These are phyloP conservation scores for Watsonalla cultraria DNA, from an alignment of 2,888 invertebrate genomes.

Conservation along the genomic window DNA sequence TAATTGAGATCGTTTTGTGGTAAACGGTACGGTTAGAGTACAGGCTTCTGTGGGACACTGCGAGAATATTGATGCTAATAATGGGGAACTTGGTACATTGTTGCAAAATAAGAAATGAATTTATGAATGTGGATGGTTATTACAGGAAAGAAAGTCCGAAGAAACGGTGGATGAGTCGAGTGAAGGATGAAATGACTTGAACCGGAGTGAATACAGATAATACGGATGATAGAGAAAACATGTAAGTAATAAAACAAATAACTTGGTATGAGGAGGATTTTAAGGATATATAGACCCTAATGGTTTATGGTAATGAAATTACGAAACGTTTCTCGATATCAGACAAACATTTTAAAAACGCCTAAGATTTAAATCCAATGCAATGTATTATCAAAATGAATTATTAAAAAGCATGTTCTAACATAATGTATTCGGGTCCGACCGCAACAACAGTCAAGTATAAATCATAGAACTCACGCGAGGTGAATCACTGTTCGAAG, in stretches of 20 bases:
- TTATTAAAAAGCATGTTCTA: conserved; percentile 53
- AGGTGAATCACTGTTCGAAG: conserved; percentile 72
- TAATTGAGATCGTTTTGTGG: conserved; percentile 40
- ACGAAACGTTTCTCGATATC: neutral
- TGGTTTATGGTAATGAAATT: too few species aligned
- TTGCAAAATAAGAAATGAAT: too few species aligned
- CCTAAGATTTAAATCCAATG: conserved; percentile 29
- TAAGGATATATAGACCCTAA: too few species aligned
- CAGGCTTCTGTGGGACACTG: conserved; percentile 11
- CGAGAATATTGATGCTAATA: neutral
- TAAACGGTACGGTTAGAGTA: conserved; percentile 28
- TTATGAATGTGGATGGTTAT: too few species aligned
- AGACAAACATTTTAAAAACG: conserved; percentile 45
- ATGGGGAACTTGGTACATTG: too few species aligned
- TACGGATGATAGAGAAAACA: too few species aligned
- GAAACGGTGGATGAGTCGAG: too few species aligned
- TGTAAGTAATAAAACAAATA: too few species aligned
- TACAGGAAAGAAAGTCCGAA: too few species aligned
- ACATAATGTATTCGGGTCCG: conserved; percentile 48
- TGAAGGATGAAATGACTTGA: too few species aligned
- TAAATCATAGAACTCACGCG: conserved; percentile 69
- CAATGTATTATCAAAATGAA: conserved; percentile 39
- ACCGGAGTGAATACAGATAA: too few species aligned
- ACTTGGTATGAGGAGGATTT: too few species aligned
- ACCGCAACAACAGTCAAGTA: conserved; percentile 58